Percentiles rank a stretch among this genome's conserved stretches.
Conservation (phyloP, 2,888 invertebrate genomes). For the Conistra vaccinii region DNA sequence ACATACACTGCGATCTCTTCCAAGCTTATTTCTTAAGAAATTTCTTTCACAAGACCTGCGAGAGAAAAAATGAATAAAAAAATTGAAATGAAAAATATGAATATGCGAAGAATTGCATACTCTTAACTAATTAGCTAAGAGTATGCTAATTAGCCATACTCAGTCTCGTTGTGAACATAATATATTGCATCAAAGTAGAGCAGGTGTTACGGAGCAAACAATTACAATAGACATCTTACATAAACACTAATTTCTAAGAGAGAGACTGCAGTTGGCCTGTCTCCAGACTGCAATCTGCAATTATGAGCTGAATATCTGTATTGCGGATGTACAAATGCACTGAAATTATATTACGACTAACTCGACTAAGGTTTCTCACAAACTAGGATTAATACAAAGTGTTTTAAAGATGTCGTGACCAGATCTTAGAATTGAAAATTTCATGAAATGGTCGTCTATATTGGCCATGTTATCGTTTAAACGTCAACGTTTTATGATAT, state of each 20-base stretch:
- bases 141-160: neutral
- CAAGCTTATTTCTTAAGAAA: too few relatives aligned
- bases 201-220: conserved; percentile 8
- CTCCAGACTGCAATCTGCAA: conserved; percentile 1
- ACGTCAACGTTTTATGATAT: too few relatives aligned
- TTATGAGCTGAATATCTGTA: conserved; percentile 24
- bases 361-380: conserved; percentile 3
- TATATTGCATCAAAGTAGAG: conserved; percentile 2
- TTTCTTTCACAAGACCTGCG: too few relatives aligned
- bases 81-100: too few relatives aligned
- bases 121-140: conserved; percentile 1
- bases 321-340: conserved; percentile 9
- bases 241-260: conserved; percentile 25
- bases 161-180: conserved; percentile 6
- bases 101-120: neutral
- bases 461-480: too few relatives aligned
- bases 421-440: too few relatives aligned
- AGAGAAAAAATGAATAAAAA: too few relatives aligned
- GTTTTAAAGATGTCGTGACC: too few relatives aligned
- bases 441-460: too few relatives aligned
- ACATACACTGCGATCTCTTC: too few relatives aligned
- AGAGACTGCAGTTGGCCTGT: too few relatives aligned
- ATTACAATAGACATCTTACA: conserved; percentile 10
- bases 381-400: neutral
- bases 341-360: conserved; percentile 26